phyloP scores from a whole-genome alignment of 2,113 vertebrate species.

The Anser cygnoides region DNA sequence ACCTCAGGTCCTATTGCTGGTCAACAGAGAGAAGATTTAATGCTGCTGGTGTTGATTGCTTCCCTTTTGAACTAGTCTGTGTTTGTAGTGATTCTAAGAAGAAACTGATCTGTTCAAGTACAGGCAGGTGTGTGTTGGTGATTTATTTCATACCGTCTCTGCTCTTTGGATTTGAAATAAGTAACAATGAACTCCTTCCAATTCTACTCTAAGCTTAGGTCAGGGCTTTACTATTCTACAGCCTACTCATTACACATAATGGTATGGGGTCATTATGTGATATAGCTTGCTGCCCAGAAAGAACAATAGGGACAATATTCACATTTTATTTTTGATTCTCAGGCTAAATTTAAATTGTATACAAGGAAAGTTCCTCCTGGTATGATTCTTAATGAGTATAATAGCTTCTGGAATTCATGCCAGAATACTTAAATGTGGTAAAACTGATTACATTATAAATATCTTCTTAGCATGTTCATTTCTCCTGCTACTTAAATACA shows the following conservation, averaged over 20 bases:
- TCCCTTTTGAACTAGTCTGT: not conserved
- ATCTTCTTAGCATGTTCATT: not conserved
- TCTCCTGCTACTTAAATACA: not conserved
- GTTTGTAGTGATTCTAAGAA: not conserved
- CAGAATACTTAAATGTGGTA: not conserved
- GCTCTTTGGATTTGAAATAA: constrained; percentile 19
- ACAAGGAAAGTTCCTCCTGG: not conserved
- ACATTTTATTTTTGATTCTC: not conserved
- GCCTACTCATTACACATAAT: not conserved
- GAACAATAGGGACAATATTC: not conserved
- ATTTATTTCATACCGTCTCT: not conserved
- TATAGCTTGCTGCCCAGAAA: not conserved
- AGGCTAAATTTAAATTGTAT: not conserved
- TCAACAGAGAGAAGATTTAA: not conserved
- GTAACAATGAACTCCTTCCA: not conserved
- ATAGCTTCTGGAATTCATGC: constrained; percentile 19
- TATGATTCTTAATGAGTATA: not conserved
- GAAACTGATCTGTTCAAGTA: not conserved
- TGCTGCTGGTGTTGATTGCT: not conserved
- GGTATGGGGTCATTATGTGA: not conserved
- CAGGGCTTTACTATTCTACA: not conserved
- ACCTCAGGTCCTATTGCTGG: not conserved
- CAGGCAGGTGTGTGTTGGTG: not conserved
- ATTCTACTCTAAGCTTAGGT: not conserved
- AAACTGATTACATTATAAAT: constrained; percentile 21